These are phyloP conservation scores for Spheniscus humboldti DNA, from an alignment of 2,797 vertebrate species.

Conservation along the genomic window DNA sequence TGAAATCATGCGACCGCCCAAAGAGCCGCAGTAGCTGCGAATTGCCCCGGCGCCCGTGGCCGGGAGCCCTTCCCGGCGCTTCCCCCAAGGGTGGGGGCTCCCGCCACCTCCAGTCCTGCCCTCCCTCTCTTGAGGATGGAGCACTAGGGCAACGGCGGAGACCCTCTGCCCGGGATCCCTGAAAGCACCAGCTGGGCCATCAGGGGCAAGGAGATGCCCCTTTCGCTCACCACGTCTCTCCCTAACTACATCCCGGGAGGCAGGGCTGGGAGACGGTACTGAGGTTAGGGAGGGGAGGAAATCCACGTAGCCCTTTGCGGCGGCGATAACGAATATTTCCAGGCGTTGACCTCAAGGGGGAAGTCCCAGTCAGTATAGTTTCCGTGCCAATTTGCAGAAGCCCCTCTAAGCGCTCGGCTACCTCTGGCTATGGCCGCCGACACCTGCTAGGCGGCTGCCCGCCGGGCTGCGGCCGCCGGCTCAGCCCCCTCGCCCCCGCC, in stretches of 20 bases:
- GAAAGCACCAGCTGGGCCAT: not conserved
- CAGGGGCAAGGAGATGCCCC: not conserved
- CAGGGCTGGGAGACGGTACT: not conserved
- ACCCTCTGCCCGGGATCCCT: not conserved
- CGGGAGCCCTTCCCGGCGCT: not conserved
- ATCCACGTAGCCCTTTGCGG: not conserved
- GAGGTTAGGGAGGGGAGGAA: not conserved
- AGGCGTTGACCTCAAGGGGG: not conserved
- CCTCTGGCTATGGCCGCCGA: not conserved
- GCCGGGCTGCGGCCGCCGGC: not conserved
- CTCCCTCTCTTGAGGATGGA: not conserved
- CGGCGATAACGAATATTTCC: constrained; percentile 20
- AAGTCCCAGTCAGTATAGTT: not conserved
- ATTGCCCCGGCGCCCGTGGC: not conserved
- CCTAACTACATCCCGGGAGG: not conserved
- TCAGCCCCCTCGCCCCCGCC: not conserved
- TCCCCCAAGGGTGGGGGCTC: not conserved
- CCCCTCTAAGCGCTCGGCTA: not conserved
- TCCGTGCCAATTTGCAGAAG: not conserved
- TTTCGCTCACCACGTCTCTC: not conserved
- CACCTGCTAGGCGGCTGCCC: not conserved
- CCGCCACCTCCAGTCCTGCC: not conserved
- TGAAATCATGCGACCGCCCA: not conserved
- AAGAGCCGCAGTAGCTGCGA: not conserved
- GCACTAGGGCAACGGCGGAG: not conserved